Conservation (phyloP, 2,113 vertebrate genomes). For the Phasianus colchicus region DNA sequence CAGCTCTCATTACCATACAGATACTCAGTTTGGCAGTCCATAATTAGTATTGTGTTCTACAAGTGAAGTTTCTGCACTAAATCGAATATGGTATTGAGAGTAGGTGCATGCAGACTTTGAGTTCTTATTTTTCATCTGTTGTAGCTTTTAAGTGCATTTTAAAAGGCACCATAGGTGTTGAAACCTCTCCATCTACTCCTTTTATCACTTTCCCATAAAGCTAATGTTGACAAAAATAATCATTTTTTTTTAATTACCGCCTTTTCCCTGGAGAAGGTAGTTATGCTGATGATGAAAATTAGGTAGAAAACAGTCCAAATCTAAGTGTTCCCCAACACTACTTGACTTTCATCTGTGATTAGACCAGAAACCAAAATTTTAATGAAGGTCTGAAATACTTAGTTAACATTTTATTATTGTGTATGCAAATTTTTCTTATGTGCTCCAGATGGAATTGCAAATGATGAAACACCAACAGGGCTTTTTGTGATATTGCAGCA, state of each 20-base stretch:
- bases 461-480: not conserved
- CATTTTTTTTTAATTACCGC: conserved; percentile 8
- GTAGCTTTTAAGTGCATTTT: not conserved
- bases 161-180: not conserved
- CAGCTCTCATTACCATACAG: not conserved
- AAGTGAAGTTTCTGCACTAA: not conserved
- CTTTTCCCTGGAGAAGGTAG: not conserved
- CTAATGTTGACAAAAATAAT: not conserved
- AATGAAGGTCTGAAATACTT: conserved; percentile 32
- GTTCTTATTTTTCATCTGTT: not conserved
- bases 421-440: conserved; percentile 46
- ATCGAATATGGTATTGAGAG: not conserved
- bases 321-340: conserved; percentile 22
- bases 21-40: not conserved
- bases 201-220: not conserved
- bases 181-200: not conserved
- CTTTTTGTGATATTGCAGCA: conserved; percentile 7
- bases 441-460: conserved; percentile 50
- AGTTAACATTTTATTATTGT: conserved; percentile 51
- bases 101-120: not conserved
- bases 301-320: not conserved
- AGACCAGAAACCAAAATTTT: conserved; percentile 35
- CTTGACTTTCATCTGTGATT: conserved; percentile 34
- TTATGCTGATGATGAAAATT: conserved; percentile 15
- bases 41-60: not conserved